Evolutionary conservation across 2,888 invertebrate species (phyloP).

Genomic region (Tipula confusa): DNA sequence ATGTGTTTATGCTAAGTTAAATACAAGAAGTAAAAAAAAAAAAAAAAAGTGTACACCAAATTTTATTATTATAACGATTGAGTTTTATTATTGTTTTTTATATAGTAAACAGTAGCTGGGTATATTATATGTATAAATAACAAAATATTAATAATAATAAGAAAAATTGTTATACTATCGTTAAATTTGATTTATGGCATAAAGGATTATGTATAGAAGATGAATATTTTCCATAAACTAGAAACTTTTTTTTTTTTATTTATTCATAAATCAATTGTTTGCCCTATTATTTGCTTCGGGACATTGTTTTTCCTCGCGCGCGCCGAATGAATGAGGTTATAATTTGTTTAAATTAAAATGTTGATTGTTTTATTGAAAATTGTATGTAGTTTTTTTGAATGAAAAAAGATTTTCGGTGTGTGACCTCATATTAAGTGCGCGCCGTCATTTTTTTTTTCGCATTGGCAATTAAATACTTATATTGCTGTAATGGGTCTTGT

Average conservation of each 20-base stretch:
- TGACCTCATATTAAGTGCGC: neutral
- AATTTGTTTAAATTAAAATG: neutral
- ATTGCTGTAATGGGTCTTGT: neutral
- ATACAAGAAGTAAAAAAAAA: no score
- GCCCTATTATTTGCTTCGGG: neutral
- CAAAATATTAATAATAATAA: neutral
- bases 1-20: neutral
- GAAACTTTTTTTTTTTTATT: neutral
- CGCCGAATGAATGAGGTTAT: neutral
- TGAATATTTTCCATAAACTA: neutral
- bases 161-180: neutral
- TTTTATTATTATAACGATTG: neutral
- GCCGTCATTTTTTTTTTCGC: neutral
- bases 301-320: neutral
- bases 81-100: neutral
- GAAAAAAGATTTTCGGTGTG: neutral
- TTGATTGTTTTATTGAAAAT: neutral
- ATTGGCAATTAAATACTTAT: neutral
- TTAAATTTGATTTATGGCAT: neutral
- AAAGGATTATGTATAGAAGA: neutral
- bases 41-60: neutral
- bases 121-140: neutral
- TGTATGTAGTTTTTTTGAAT: no score
- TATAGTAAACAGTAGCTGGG: neutral
- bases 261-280: conserved; percentile 12